A percentile compares a stretch with the other conserved stretches of the same genome.
phyloP scores from a whole-genome alignment of 1,140 invertebrate species.

The Drosophila kurseongensis region DNA sequence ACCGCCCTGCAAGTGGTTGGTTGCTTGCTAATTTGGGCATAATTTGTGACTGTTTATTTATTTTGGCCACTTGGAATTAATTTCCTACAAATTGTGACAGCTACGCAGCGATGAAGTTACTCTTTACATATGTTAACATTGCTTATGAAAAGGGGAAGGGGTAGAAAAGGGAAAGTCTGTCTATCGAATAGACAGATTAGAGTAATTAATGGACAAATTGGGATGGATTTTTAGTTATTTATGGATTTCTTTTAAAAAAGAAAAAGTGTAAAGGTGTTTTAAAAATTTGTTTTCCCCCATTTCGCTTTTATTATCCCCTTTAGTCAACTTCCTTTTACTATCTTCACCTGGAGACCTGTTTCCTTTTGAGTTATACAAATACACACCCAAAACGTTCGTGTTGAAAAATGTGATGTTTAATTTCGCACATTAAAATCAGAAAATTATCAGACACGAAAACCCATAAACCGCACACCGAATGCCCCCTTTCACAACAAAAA shows the following conservation, averaged over 20 bases:
- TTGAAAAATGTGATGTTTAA: constrained; percentile 85
- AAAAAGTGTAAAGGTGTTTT: too few species aligned
- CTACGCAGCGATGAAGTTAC: constrained; percentile 49
- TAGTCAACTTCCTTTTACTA: background rate
- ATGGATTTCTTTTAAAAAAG: too few species aligned
- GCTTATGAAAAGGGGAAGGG: background rate
- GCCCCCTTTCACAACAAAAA: constrained; percentile 37
- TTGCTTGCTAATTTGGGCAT: constrained; percentile 84
- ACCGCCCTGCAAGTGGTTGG: constrained; percentile 59
- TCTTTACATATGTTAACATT: constrained; percentile 79
- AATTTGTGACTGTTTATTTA: constrained; percentile 83
- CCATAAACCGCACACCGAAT: constrained; percentile 81
- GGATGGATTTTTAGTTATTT: background rate
- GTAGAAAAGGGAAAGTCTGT: too few species aligned
- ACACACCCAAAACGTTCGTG: constrained; percentile 68
- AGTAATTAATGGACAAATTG: background rate
- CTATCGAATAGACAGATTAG: too few species aligned
- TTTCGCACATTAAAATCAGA: constrained; percentile 84
- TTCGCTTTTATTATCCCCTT: background rate
- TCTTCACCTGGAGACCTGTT: constrained; percentile 11
- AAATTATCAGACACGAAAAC: constrained; percentile 84
- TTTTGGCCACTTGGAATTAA: constrained; percentile 73
- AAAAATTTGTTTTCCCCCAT: background rate
- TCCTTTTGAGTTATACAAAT: constrained; percentile 47
- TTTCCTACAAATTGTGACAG: constrained; percentile 62